These are phyloP conservation scores for Marisa cornuarietis DNA, from an alignment of 1,140 invertebrate genomes.

Conservation along the genomic window DNA sequence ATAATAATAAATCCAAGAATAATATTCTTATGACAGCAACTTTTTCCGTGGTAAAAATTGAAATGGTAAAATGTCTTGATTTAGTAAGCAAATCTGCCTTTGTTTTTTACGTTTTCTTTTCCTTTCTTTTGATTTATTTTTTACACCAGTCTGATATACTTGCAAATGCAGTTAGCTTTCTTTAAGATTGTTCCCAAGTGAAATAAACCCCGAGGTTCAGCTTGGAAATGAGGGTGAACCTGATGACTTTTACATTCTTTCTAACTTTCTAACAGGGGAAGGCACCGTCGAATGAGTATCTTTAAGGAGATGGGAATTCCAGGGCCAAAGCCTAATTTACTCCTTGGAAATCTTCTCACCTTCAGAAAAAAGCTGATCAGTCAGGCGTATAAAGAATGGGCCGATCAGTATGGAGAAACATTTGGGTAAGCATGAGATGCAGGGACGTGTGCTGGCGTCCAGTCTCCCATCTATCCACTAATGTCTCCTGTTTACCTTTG, in stretches of 20 bases:
- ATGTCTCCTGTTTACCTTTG: neutral
- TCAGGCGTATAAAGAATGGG: conserved; percentile 58
- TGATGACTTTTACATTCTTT: neutral
- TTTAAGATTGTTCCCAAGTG: neutral
- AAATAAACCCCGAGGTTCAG: neutral
- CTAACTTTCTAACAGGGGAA: conserved; percentile 39
- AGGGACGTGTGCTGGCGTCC: neutral
- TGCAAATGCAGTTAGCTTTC: neutral
- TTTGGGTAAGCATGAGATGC: conserved; percentile 57
- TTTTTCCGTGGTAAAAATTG: too few species aligned
- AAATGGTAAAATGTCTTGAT: too few species aligned
- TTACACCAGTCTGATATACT: neutral
- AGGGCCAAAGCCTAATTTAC: conserved; percentile 59
- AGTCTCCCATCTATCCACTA: neutral
- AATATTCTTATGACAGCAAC: too few species aligned
- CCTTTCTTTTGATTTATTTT: neutral
- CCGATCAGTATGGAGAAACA: conserved; percentile 62
- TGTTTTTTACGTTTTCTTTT: too few species aligned
- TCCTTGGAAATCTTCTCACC: conserved; percentile 62
- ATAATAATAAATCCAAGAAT: too few species aligned
- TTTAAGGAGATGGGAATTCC: conserved; percentile 60
- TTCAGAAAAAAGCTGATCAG: conserved; percentile 48
- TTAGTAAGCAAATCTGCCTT: too few species aligned
- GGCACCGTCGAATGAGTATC: conserved; percentile 44
- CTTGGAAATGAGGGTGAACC: neutral